Evolutionary conservation across 2,113 vertebrate genomes (phyloP).

Genomic region (Maccullochella peelii): DNA sequence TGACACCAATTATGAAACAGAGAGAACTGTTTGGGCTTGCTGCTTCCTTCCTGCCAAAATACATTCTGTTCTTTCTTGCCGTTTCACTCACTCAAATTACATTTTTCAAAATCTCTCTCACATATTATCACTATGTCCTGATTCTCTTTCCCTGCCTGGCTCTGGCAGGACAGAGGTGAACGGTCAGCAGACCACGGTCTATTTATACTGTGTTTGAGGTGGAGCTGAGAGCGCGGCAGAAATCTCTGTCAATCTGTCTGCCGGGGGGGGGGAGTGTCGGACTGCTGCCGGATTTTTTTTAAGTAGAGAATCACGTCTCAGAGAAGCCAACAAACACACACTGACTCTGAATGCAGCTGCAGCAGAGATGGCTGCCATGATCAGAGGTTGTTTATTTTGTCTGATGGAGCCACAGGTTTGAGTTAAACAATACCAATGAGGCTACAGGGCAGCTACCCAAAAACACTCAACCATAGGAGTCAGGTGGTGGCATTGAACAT

Average conservation of each 20-base stretch:
- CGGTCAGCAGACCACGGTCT: background rate
- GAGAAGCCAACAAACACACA: background rate
- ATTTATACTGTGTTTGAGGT: conserved; percentile 50
- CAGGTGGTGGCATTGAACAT: background rate
- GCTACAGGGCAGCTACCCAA: background rate
- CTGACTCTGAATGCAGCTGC: background rate
- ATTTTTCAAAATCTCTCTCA: conserved; percentile 14
- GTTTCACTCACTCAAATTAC: conserved; percentile 23
- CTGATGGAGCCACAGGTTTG: background rate
- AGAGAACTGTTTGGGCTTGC: conserved; percentile 49
- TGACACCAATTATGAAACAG: conserved; percentile 47
- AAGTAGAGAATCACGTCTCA: conserved; percentile 24
- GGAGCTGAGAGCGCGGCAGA: conserved; percentile 26
- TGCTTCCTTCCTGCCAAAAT: conserved; percentile 71
- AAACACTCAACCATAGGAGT: background rate
- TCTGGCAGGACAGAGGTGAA: background rate
- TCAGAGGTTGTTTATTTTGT: background rate
- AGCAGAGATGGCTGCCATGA: background rate
- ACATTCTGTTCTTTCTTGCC: conserved; percentile 66
- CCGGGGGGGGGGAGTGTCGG: conserved; percentile 56
- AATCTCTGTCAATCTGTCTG: conserved; percentile 43
- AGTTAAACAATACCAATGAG: background rate
- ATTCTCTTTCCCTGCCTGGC: background rate
- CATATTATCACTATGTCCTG: background rate
- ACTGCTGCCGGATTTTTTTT: conserved; percentile 16